These are phyloP conservation scores for Iselma pallidipennis DNA, from an alignment of 2,888 invertebrate genomes.

Conservation along the genomic window DNA sequence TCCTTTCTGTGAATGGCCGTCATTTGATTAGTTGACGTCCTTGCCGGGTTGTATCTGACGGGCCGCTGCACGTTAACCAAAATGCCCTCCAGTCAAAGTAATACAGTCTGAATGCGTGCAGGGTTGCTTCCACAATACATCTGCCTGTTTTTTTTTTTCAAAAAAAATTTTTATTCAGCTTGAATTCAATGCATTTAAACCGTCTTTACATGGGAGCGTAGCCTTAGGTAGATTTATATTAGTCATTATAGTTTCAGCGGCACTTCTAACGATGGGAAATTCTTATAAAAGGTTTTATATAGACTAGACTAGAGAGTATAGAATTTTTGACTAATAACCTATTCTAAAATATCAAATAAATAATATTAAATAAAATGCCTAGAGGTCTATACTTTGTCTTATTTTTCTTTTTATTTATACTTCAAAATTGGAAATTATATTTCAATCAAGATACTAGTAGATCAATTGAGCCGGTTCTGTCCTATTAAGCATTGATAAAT, in stretches of 20 bases:
- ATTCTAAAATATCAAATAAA: neutral
- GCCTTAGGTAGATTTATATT: constrained; percentile 25
- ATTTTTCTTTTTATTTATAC: no score
- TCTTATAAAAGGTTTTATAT: no score
- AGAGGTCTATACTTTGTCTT: neutral
- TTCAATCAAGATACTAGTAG: neutral
- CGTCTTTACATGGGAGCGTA: constrained; percentile 17
- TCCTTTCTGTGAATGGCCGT: neutral
- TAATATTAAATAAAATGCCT: neutral
- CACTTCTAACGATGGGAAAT: neutral
- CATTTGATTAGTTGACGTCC: neutral
- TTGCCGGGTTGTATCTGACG: neutral
- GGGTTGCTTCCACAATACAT: neutral
- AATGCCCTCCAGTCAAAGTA: neutral
- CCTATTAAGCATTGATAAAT: constrained; percentile 7
- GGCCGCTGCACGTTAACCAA: neutral
- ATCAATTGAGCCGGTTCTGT: neutral
- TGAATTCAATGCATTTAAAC: constrained; percentile 14
- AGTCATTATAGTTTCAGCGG: constrained; percentile 23
- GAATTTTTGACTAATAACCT: neutral
- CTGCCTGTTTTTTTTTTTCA: neutral
- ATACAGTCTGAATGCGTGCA: neutral
- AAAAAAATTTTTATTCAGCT: neutral
- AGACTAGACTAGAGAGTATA: neutral
- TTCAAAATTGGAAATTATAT: neutral